Evolutionary conservation across 2,797 vertebrate species (phyloP).

Genomic region (Babyrousa celebensis): DNA sequence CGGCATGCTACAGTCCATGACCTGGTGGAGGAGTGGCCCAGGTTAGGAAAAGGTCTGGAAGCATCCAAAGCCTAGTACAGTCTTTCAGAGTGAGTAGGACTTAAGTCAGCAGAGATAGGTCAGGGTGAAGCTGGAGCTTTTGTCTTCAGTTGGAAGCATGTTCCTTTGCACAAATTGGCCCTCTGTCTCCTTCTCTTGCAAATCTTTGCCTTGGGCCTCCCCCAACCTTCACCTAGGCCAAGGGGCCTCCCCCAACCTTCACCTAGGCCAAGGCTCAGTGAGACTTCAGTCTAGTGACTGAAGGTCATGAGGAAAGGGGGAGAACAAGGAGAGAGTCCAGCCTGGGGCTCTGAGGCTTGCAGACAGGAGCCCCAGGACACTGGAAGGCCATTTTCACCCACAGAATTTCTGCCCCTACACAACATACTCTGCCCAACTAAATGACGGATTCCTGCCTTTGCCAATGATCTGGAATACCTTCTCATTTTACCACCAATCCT

Average conservation of each 20-base stretch:
- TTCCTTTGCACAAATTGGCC: not conserved
- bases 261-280: not conserved
- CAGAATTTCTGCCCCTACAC: constrained; percentile 8
- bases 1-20: constrained; percentile 98
- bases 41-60: constrained; percentile 54
- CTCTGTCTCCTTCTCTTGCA: not conserved
- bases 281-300: not conserved
- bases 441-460: not conserved
- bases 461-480: not conserved
- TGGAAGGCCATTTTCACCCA: constrained; percentile 2
- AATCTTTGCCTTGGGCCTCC: not conserved
- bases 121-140: not conserved
- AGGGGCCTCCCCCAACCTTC: not conserved
- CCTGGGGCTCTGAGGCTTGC: not conserved
- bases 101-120: not conserved
- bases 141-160: constrained; percentile 14
- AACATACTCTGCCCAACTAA: not conserved
- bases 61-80: not conserved
- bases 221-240: no score
- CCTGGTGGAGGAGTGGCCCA: constrained; percentile 90
- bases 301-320: not conserved
- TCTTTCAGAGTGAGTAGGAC: not conserved
- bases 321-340: not conserved
- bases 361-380: not conserved
- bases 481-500: not conserved